Evolutionary conservation across 53 echinoderm and acorn worm species (phyloP).

Genomic region (Apostichopus leukothele): DNA sequence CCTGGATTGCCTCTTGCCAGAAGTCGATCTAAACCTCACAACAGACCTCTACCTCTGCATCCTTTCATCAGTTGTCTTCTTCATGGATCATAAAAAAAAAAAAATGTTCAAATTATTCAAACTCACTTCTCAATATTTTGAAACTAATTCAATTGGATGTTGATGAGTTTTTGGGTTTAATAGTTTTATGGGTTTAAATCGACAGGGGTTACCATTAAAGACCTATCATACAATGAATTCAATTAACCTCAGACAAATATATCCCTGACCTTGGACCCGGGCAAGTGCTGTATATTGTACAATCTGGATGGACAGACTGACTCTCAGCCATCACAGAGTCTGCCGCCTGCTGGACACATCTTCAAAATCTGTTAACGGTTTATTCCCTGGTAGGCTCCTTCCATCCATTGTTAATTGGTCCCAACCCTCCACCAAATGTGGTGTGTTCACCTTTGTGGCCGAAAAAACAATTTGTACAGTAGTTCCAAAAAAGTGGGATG

Average conservation of each 20-base stretch:
- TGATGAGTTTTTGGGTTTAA: slow-evolving; percentile 18
- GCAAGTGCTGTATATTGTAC: too few species aligned
- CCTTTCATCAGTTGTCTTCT: too few species aligned
- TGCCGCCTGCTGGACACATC: background rate
- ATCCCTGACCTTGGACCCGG: slow-evolving; percentile 2
- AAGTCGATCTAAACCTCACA: too few species aligned
- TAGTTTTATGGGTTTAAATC: background rate
- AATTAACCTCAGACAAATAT: background rate
- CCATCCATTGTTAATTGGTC: slow-evolving; percentile 30
- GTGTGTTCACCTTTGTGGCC: background rate
- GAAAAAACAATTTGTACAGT: background rate
- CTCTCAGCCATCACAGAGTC: background rate
- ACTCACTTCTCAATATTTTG: background rate
- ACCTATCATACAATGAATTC: slow-evolving; percentile 19
- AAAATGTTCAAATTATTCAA: background rate
- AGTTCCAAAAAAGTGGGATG: too few species aligned
- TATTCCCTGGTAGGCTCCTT: slow-evolving; percentile 10
- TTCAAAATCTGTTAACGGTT: slow-evolving; percentile 18
- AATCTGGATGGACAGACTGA: too few species aligned
- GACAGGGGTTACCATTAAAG: slow-evolving; percentile 22
- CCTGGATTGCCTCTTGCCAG: too few species aligned
- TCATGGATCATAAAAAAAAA: too few species aligned
- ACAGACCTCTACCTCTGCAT: too few species aligned
- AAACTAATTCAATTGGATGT: slow-evolving; percentile 10
- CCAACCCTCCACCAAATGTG: slow-evolving; percentile 32